These are phyloP conservation scores for Capromys pilorides DNA, from an alignment of 2,797 vertebrate genomes.

Conservation along the genomic window DNA sequence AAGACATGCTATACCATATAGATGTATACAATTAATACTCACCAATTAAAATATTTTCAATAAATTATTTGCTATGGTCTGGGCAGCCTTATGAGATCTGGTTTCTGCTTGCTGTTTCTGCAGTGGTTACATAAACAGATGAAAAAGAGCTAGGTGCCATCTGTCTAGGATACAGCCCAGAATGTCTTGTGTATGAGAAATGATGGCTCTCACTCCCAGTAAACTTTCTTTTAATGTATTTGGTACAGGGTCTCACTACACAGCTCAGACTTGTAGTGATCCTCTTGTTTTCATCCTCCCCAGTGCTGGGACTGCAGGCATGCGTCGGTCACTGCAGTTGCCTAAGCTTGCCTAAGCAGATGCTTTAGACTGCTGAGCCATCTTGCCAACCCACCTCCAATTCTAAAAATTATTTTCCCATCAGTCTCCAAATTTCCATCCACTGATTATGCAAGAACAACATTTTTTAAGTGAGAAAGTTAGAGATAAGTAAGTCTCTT, in stretches of 20 bases:
- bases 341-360: too few species aligned
- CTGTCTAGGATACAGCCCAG: neutral
- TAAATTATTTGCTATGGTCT: neutral
- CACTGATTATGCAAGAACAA: neutral
- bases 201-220: neutral
- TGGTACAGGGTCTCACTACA: too few species aligned
- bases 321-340: too few species aligned
- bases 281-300: too few species aligned
- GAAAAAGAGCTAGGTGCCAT: neutral
- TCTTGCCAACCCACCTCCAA: neutral
- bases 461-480: neutral
- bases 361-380: too few species aligned
- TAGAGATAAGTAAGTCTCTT: neutral
- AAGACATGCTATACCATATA: neutral
- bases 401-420: conserved; percentile 46
- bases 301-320: too few species aligned
- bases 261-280: too few species aligned
- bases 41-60: neutral
- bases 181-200: neutral
- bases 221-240: too few species aligned
- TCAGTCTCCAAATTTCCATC: neutral
- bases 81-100: neutral
- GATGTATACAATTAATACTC: neutral
- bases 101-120: conserved; percentile 8
- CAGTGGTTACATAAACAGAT: neutral